These are phyloP conservation scores for Camponotus pennsylvanicus DNA, from an alignment of 1,140 invertebrate species.

Conservation along the genomic window DNA sequence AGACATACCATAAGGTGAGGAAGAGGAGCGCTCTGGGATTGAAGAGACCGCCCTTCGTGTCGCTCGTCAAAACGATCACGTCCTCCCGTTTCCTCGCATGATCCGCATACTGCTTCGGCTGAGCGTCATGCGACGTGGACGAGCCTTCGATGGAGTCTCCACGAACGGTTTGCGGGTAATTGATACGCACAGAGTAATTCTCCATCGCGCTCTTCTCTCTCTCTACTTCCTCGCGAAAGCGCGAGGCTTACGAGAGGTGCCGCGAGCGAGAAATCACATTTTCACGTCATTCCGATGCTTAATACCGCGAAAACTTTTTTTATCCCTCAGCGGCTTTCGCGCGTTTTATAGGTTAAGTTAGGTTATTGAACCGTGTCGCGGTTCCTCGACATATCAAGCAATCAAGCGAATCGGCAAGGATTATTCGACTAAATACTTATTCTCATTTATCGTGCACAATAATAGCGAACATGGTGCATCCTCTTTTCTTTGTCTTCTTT, in stretches of 20 bases:
- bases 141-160: slow-evolving; percentile 75
- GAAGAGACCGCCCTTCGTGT: slow-evolving; percentile 86
- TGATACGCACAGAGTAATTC: slow-evolving; percentile 76
- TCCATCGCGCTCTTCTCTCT: slow-evolving; percentile 75
- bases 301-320: not conserved
- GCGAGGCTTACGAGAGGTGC: slow-evolving; percentile 10
- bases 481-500: not conserved
- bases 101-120: slow-evolving; percentile 76
- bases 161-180: slow-evolving; percentile 76
- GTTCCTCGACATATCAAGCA: not conserved
- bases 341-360: slow-evolving; percentile 28
- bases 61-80: slow-evolving; percentile 73
- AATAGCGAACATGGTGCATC: not conserved
- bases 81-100: slow-evolving; percentile 78
- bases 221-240: not conserved
- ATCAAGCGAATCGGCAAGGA: not conserved
- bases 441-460: not conserved
- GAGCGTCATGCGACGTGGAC: slow-evolving; percentile 70
- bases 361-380: not conserved
- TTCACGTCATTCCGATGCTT: slow-evolving; percentile 1
- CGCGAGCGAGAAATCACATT: slow-evolving; percentile 59
- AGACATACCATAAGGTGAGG: slow-evolving; percentile 92
- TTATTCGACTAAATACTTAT: not conserved
- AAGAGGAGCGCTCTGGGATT: slow-evolving; percentile 90
- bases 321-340: not conserved